Percentiles rank a stretch among this genome's conserved stretches.
These are phyloP conservation scores for Trinorchestia longiramus DNA, from an alignment of 1,140 invertebrate species.

Conservation along the genomic window DNA sequence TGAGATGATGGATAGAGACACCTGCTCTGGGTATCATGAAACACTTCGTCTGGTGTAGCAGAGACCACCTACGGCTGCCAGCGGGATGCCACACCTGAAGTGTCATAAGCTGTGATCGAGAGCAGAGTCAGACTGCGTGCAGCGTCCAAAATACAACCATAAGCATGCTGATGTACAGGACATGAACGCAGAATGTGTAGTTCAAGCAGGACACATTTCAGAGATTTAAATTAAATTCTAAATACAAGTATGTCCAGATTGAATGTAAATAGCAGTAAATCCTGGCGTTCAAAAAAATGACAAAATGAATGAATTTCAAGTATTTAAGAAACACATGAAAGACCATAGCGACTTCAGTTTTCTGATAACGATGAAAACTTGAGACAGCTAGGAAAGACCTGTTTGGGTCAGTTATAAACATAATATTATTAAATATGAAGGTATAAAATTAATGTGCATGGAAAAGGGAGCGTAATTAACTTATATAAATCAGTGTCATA, in stretches of 20 bases:
- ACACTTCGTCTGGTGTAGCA: background rate
- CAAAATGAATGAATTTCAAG: background rate
- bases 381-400: background rate
- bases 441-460: background rate
- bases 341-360: background rate
- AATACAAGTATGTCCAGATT: background rate
- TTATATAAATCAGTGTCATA: background rate
- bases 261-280: background rate
- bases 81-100: slow-evolving; percentile 37
- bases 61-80: slow-evolving; percentile 31
- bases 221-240: background rate
- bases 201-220: background rate
- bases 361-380: background rate
- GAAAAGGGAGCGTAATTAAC: background rate
- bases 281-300: background rate
- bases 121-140: background rate
- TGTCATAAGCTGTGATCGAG: slow-evolving; percentile 13
- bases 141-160: background rate
- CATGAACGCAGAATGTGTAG: background rate
- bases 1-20: slow-evolving; percentile 21
- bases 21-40: slow-evolving; percentile 29
- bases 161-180: too few species aligned
- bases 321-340: background rate
- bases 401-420: background rate
- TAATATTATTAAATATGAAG: too few species aligned